Evolutionary conservation across 2,113 vertebrate genomes (phyloP).

Genomic region (Centropus unirufus): DNA sequence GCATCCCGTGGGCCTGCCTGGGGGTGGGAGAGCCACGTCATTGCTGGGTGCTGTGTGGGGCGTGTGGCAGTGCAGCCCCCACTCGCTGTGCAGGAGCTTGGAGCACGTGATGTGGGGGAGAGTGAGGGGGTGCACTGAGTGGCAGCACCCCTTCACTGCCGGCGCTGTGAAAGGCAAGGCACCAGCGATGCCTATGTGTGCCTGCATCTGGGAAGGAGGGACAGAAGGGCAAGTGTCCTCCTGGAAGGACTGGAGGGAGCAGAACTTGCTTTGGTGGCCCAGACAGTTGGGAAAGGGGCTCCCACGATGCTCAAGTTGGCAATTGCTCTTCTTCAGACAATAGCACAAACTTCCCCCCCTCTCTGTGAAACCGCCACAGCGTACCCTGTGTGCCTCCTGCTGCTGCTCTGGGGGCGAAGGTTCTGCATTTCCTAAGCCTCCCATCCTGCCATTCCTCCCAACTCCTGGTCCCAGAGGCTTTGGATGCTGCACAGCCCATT

Average conservation of each 20-base stretch:
- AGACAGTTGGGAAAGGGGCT: not conserved
- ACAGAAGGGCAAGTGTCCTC: not conserved
- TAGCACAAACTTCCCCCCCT: not conserved
- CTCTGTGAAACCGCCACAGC: not conserved
- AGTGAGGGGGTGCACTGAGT: not conserved
- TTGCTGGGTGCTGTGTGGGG: not conserved
- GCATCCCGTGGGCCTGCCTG: not conserved
- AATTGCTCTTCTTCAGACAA: not conserved
- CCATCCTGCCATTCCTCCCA: not conserved
- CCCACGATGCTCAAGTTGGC: not conserved
- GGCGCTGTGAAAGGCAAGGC: accelerated
- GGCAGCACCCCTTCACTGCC: not conserved
- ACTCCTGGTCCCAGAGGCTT: not conserved
- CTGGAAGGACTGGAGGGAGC: not conserved
- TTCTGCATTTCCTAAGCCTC: not conserved
- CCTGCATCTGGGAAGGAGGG: not conserved
- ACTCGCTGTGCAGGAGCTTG: not conserved
- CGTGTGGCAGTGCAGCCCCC: constrained; percentile 1
- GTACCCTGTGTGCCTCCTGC: not conserved
- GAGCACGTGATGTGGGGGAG: constrained; percentile 14
- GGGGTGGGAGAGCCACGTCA: constrained; percentile 19
- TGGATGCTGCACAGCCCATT: not conserved
- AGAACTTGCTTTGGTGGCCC: not conserved
- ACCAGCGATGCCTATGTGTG: accelerated
- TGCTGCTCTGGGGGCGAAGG: not conserved